Evolutionary conservation across 2,888 invertebrate species (phyloP).

Genomic region (Matsumyia berberina): DNA sequence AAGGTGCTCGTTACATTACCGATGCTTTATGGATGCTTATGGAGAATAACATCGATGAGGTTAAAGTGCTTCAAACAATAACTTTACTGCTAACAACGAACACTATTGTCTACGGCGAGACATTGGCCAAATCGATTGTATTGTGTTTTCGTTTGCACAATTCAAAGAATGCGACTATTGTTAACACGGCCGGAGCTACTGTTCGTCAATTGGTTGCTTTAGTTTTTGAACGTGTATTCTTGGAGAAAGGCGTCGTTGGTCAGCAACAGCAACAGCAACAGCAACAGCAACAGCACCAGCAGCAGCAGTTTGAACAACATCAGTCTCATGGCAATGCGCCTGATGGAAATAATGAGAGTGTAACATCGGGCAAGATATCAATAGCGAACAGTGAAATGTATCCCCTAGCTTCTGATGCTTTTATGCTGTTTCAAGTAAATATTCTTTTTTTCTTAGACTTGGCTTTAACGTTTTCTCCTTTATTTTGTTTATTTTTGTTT

Average conservation of each 20-base stretch:
- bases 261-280: slow-evolving; percentile 76
- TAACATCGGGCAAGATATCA: slow-evolving; percentile 67
- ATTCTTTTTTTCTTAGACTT: background rate
- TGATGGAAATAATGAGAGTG: slow-evolving; percentile 70
- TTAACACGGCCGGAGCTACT: slow-evolving; percentile 98
- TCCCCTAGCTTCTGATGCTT: slow-evolving; percentile 96
- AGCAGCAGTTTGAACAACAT: slow-evolving; percentile 76
- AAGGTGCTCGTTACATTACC: slow-evolving; percentile 96
- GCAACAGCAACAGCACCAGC: slow-evolving; percentile 76
- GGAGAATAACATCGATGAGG: slow-evolving; percentile 97
- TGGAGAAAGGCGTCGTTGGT: slow-evolving; percentile 80
- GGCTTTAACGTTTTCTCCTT: background rate
- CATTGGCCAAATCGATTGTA: slow-evolving; percentile 95
- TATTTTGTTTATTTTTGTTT: slow-evolving; percentile 8
- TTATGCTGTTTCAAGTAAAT: slow-evolving; percentile 94
- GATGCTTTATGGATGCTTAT: slow-evolving; percentile 97
- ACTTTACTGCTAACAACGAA: slow-evolving; percentile 98
- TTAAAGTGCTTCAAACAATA: slow-evolving; percentile 97
- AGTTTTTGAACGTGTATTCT: slow-evolving; percentile 92
- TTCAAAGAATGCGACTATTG: slow-evolving; percentile 96
- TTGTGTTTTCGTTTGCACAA: slow-evolving; percentile 98
- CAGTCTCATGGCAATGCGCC: slow-evolving; percentile 47
- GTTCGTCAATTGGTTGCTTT: slow-evolving; percentile 97
- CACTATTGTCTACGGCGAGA: slow-evolving; percentile 96
- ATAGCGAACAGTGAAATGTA: slow-evolving; percentile 87